These are phyloP conservation scores for Zaprionus lachaisei DNA, from an alignment of 1,140 invertebrate genomes.

Conservation along the genomic window DNA sequence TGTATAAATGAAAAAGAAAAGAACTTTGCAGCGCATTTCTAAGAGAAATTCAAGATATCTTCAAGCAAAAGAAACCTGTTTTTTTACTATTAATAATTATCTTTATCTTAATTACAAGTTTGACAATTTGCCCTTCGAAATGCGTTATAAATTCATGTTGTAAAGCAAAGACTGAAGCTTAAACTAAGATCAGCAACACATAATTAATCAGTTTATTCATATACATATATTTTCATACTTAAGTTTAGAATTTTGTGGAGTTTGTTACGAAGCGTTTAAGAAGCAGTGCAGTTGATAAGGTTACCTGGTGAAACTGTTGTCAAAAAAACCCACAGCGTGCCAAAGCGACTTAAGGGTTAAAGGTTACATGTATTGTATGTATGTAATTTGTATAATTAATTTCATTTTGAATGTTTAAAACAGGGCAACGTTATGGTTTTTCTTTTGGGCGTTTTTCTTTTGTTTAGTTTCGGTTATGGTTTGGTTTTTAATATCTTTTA, in stretches of 20 bases:
- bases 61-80: too few species aligned
- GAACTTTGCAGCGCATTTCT: slow-evolving; percentile 50
- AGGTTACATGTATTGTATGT: slow-evolving; percentile 22
- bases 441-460: slow-evolving; percentile 33
- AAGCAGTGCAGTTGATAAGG: slow-evolving; percentile 82
- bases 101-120: neutral
- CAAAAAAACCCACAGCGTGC: slow-evolving; percentile 86
- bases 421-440: slow-evolving; percentile 31
- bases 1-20: slow-evolving; percentile 60
- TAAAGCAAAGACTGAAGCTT: slow-evolving; percentile 22
- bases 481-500: slow-evolving; percentile 11
- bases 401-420: slow-evolving; percentile 56
- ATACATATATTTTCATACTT: slow-evolving; percentile 37
- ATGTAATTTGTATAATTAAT: slow-evolving; percentile 45
- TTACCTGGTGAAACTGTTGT: slow-evolving; percentile 85
- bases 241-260: slow-evolving; percentile 38
- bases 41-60: neutral
- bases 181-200: slow-evolving; percentile 46
- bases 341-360: slow-evolving; percentile 85
- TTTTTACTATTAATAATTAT: too few species aligned
- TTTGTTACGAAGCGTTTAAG: slow-evolving; percentile 71
- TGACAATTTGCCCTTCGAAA: neutral
- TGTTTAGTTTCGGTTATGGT: slow-evolving; percentile 20
- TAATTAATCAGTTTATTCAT: slow-evolving; percentile 15
- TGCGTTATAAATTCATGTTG: neutral